Evolutionary conservation across 92 coral and sea anemone genomes (phyloP).

Genomic region (Porites evermanni): DNA sequence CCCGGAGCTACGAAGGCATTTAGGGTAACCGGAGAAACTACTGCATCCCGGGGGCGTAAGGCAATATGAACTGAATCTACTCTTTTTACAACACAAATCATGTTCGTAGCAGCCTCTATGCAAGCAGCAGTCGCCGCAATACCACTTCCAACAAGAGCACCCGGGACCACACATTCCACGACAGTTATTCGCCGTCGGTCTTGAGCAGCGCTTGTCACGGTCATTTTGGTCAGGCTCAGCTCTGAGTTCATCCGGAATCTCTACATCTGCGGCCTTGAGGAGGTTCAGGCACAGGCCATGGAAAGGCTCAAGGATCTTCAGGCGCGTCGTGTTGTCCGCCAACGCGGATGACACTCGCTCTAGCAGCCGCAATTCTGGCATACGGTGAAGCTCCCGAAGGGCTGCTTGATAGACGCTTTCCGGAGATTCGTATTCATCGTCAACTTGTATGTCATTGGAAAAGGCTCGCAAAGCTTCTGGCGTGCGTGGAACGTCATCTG

Average conservation of each 20-base stretch:
- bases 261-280: background rate
- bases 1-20: background rate
- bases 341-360: slow-evolving; percentile 35
- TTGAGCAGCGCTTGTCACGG: background rate
- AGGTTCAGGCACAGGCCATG: background rate
- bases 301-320: background rate
- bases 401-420: slow-evolving; percentile 28
- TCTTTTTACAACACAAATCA: background rate
- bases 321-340: slow-evolving; percentile 17
- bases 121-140: slow-evolving; percentile 6
- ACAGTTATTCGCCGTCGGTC: background rate
- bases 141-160: background rate
- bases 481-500: slow-evolving; percentile 17
- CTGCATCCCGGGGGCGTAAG: background rate
- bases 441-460: background rate
- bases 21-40: background rate
- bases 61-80: background rate
- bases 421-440: slow-evolving; percentile 17
- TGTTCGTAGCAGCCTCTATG: background rate
- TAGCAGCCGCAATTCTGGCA: slow-evolving; percentile 31
- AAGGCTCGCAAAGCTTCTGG: slow-evolving; percentile 25
- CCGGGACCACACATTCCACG: background rate
- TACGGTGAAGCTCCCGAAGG: slow-evolving; percentile 23
- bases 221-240: background rate
- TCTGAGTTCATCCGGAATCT: background rate